phyloP scores from a whole-genome alignment of 2,888 invertebrate species.

The Deilephila porcellus region DNA sequence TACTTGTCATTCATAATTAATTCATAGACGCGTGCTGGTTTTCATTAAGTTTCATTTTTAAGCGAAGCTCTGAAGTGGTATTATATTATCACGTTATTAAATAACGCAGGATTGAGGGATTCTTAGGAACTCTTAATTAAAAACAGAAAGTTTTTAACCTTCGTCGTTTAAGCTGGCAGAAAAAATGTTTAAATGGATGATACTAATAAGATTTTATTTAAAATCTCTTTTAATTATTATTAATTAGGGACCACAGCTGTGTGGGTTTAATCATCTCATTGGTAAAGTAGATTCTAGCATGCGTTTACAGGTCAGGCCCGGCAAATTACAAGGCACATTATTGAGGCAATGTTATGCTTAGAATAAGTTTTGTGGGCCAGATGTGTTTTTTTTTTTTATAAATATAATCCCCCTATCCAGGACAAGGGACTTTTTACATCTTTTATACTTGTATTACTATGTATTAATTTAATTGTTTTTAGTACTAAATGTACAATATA shows the following conservation, averaged over 20 bases:
- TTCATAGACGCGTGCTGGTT: neutral
- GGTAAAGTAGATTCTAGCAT: too few species aligned
- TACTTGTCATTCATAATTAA: neutral
- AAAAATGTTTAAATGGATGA: neutral
- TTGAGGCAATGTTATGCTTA: too few species aligned
- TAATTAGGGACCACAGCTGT: neutral
- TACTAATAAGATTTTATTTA: neutral
- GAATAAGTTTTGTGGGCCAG: too few species aligned
- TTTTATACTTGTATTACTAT: too few species aligned
- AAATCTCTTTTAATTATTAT: neutral
- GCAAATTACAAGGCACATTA: too few species aligned
- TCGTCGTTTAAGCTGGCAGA: neutral
- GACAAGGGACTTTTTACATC: too few species aligned
- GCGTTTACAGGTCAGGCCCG: too few species aligned
- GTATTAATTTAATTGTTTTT: too few species aligned
- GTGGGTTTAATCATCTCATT: too few species aligned
- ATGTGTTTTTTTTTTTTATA: too few species aligned
- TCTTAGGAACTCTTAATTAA: neutral
- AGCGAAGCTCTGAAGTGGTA: neutral
- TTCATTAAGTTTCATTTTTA: conserved; percentile 13
- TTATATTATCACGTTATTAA: neutral
- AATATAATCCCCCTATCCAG: too few species aligned
- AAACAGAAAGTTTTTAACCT: neutral
- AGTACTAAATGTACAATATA: too few species aligned
- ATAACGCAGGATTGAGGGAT: neutral